Conservation (phyloP, 2,797 vertebrate species). For the Nannoperca obscura region DNA sequence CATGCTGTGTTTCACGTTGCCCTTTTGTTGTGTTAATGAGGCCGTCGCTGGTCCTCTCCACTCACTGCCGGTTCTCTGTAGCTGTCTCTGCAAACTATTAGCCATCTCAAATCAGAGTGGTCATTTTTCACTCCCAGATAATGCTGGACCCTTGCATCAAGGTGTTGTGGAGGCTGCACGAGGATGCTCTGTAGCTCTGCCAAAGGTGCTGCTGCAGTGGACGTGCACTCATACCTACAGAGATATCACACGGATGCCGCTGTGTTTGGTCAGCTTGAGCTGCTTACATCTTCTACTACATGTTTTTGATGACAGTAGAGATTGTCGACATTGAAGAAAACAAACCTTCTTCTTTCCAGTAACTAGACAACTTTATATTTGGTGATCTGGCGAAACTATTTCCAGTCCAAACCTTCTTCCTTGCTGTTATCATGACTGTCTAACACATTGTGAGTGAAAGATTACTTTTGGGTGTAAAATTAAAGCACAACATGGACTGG, state of each 20-base stretch:
- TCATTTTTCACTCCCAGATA: slow-evolving; percentile 26
- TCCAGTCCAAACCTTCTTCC: background rate
- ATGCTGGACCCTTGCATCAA: background rate
- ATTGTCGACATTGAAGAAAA: background rate
- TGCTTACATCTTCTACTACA: background rate
- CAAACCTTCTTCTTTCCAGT: background rate
- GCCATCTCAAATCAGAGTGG: slow-evolving; percentile 20
- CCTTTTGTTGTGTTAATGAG: slow-evolving; percentile 54
- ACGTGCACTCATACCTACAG: background rate
- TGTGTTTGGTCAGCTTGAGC: background rate
- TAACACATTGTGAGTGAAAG: background rate
- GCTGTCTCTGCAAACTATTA: slow-evolving; percentile 21
- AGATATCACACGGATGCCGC: background rate
- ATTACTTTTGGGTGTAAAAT: background rate
- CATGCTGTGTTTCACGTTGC: slow-evolving; percentile 23
- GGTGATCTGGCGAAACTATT: background rate
- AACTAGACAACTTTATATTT: background rate
- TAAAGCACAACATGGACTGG: background rate
- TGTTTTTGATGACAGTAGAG: background rate
- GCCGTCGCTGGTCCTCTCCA: slow-evolving; percentile 6
- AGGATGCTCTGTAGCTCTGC: background rate
- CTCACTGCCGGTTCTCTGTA: background rate
- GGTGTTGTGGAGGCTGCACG: background rate
- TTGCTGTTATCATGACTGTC: background rate
- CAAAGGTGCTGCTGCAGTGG: background rate